A percentile compares a stretch with the other conserved stretches of the same genome.
Evolutionary conservation across 2,797 vertebrate genomes (phyloP).

Genomic region (Pogonophryne albipinna): DNA sequence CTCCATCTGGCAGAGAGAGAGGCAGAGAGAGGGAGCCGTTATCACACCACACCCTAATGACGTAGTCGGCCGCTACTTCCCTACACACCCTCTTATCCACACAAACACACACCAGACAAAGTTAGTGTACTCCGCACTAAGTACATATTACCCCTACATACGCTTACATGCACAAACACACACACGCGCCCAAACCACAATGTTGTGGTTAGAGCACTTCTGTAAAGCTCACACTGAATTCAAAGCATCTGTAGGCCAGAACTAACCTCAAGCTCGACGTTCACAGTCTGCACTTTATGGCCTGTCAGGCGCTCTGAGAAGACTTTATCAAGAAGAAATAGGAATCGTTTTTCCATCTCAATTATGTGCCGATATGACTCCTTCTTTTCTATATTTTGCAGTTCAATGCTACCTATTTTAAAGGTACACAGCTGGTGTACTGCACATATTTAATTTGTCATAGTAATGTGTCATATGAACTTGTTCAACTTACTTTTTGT

Average conservation of each 20-base stretch:
- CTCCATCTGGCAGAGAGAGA: conserved; percentile 73
- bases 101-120: conserved; percentile 22
- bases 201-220: conserved; percentile 38
- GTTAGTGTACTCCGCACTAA: conserved; percentile 9
- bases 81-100: conserved; percentile 68
- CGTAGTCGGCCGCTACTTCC: conserved; percentile 73
- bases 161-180: conserved; percentile 15
- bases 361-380: neutral
- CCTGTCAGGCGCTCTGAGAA: neutral
- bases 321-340: neutral
- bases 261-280: conserved; percentile 32
- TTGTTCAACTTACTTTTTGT: no score
- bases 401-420: no score
- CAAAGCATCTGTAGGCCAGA: conserved; percentile 12
- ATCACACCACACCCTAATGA: conserved; percentile 86
- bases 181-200: conserved; percentile 28
- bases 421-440: no score
- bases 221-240: conserved; percentile 41
- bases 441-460: no score
- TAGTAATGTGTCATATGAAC: no score
- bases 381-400: neutral
- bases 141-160: conserved; percentile 11
- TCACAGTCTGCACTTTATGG: neutral
- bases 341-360: neutral
- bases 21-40: conserved; percentile 66